These are phyloP conservation scores for Neotoma lepida DNA, from an alignment of 2,113 vertebrate genomes.

Conservation along the genomic window DNA sequence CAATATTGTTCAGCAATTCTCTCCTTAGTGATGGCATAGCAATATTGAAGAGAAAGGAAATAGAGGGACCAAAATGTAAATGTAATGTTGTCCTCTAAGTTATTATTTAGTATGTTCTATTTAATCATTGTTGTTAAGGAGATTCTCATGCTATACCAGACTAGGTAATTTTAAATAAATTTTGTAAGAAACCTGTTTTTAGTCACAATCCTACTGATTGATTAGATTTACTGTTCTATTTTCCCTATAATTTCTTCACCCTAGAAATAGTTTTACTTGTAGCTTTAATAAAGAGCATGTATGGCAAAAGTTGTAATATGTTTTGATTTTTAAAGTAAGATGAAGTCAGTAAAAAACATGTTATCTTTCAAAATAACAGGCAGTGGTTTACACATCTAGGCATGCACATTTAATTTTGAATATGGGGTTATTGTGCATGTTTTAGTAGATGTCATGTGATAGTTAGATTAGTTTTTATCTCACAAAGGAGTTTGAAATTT, in stretches of 20 bases:
- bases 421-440: background rate
- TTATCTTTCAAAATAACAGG: background rate
- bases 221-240: background rate
- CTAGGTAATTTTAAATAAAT: background rate
- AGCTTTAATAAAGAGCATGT: background rate
- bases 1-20: background rate
- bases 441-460: background rate
- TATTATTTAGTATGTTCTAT: background rate
- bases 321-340: slow-evolving; percentile 38
- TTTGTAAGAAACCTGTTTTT: background rate
- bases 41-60: background rate
- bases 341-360: background rate
- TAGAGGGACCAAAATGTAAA: background rate
- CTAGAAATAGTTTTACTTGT: background rate
- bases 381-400: background rate
- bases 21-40: background rate
- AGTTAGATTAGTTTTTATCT: slow-evolving; percentile 4
- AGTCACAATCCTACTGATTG: too few relatives aligned
- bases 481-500: background rate
- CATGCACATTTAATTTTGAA: background rate
- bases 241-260: too few relatives aligned
- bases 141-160: background rate
- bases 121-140: background rate
- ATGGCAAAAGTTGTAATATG: background rate
- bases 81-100: background rate